phyloP scores from a whole-genome alignment of 2,888 invertebrate genomes.

The Phyllotreta cruciferae region DNA sequence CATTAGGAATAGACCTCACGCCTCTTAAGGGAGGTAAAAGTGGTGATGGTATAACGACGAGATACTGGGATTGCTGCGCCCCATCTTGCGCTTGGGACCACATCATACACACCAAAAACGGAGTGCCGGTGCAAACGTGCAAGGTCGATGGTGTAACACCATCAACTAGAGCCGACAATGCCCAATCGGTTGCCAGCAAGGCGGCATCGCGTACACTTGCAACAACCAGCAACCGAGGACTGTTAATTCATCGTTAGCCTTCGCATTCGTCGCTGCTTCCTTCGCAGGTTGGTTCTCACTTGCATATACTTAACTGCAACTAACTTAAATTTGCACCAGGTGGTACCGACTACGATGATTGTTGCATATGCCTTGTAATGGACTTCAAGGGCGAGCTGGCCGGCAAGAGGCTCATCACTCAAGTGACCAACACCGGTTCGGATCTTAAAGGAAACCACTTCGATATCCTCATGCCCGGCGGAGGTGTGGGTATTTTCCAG shows the following conservation, averaged over 20 bases:
- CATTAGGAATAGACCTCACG: constrained; percentile 11
- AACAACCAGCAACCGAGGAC: constrained; percentile 25
- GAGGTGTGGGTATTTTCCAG: constrained; percentile 21
- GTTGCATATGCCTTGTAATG: constrained; percentile 27
- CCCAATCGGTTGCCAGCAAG: constrained; percentile 32
- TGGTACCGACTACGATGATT: constrained; percentile 12
- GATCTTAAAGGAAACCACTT: constrained; percentile 24
- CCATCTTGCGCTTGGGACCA: constrained; percentile 37
- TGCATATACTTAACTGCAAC: background rate
- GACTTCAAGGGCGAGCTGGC: constrained; percentile 18
- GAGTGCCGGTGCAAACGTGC: constrained; percentile 33
- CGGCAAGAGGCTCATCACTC: constrained; percentile 18
- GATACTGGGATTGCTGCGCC: constrained; percentile 42
- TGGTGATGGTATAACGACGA: constrained; percentile 36
- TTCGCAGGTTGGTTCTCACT: constrained; percentile 14
- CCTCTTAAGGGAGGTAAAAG: constrained; percentile 27
- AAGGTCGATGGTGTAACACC: constrained; percentile 29
- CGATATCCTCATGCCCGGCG: constrained; percentile 28
- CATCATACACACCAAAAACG: constrained; percentile 25
- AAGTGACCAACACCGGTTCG: constrained; percentile 23
- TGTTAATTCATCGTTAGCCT: constrained; percentile 27
- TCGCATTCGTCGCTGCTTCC: constrained; percentile 31
- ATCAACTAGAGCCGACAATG: constrained; percentile 11
- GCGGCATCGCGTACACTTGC: constrained; percentile 35
- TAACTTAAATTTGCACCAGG: background rate